Percentiles rank a stretch among this genome's conserved stretches.
Conservation (phyloP, 1,140 invertebrate genomes). For the Odontomachus brunneus region DNA sequence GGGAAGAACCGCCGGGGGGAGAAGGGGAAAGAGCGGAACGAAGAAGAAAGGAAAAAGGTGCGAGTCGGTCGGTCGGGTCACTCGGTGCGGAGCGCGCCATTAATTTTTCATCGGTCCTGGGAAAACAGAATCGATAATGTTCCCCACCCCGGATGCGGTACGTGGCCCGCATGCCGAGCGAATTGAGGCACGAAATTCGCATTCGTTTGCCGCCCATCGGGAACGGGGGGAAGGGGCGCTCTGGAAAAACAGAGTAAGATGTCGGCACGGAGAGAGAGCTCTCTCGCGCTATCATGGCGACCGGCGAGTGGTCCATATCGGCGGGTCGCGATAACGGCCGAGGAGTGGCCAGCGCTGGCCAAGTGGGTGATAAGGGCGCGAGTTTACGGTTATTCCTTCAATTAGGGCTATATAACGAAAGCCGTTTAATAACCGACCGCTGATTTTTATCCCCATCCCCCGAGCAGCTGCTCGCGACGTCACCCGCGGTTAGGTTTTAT, state of each 20-base stretch:
- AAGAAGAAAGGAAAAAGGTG: background rate
- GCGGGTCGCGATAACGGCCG: constrained; percentile 46
- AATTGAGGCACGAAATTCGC: constrained; percentile 69
- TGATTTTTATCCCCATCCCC: constrained; percentile 72
- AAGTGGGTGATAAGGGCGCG: constrained; percentile 68
- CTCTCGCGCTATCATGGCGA: constrained; percentile 3
- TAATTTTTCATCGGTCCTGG: constrained; percentile 73
- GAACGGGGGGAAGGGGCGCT: background rate
- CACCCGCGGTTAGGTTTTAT: constrained; percentile 56
- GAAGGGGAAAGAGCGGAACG: background rate
- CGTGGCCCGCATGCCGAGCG: constrained; percentile 60
- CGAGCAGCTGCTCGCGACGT: background rate
- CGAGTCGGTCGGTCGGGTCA: constrained; percentile 1
- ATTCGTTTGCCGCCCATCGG: constrained; percentile 52
- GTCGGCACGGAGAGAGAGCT: background rate
- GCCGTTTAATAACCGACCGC: constrained; percentile 58
- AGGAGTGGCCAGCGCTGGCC: constrained; percentile 3
- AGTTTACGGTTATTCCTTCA: constrained; percentile 76
- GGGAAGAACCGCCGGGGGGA: too few relatives aligned
- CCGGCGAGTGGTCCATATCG: constrained; percentile 44
- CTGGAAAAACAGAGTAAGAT: constrained; percentile 45
- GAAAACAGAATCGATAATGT: constrained; percentile 77
- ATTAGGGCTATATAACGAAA: constrained; percentile 74
- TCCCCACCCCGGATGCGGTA: constrained; percentile 55
- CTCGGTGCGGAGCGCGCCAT: constrained; percentile 51